Evolutionary conservation across 1,140 invertebrate species (phyloP), one percentile per base, ranked within the genome.

Genomic region (Chironomus striatipennis): DNA sequence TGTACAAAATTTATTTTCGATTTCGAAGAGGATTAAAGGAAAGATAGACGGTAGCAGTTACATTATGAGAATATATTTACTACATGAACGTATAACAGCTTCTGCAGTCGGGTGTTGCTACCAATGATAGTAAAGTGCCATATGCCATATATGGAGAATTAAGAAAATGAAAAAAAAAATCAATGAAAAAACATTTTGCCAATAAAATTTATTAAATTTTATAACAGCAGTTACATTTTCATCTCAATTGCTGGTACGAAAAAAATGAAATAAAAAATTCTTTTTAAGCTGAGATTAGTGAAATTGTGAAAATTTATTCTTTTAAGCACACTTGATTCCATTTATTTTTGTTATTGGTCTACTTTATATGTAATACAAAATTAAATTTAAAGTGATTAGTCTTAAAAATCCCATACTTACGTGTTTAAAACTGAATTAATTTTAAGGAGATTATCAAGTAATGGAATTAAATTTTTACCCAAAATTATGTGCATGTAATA

Each of bases 191-290:
- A 57, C 47, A 57, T 57, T 57, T 15, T 57, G 47, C 47, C 47
- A 57, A 57, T 57, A 57, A 57, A 57, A 57, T 57, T 57, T 57
- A 57, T n/a, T 57, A 57, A 57, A 57, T 57, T 57, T 57, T 57
- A 57, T 47, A 57, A 57, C 47, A 57, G 47, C 47, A 57, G 47
- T 57, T n/a, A 57, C 47, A 57, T 12, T n/a, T 57, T 57, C 15
- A 12, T 57, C 12, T 57, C 47, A n/a, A 57, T 4, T 4, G 12
- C 15, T 57, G 24, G 24, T n/a, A n/a, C n/a, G n/a, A n/a, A n/a
- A n/a, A n/a, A n/a, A n/a, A n/a, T n/a, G n/a, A 34, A 34, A 34
- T 2, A 34, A 34, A 34, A 34, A 2, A 2, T 34, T 34, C 24
- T 5, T 34, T 34, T 34, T 34, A 34, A 34, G 24, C 24, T 34